These are phyloP conservation scores for Trypoxylus dichotomus DNA, from an alignment of 1,140 invertebrate species.

Conservation along the genomic window DNA sequence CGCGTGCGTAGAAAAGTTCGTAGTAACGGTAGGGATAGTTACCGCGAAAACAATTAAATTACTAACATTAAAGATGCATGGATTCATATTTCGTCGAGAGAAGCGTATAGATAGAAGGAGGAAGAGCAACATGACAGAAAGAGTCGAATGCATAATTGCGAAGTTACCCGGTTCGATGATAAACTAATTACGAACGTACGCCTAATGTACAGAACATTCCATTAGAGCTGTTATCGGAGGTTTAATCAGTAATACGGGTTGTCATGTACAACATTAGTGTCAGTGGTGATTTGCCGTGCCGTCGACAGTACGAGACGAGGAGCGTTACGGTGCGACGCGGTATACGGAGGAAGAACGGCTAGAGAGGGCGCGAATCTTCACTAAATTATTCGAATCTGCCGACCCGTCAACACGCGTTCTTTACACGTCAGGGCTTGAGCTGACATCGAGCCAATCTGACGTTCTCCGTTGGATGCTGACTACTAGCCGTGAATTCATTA, in stretches of 20 bases:
- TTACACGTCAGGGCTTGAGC: background rate
- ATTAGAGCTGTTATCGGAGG: constrained; percentile 37
- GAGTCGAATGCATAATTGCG: constrained; percentile 31
- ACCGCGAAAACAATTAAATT: background rate
- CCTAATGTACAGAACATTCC: constrained; percentile 33
- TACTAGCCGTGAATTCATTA: background rate
- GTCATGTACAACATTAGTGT: constrained; percentile 51
- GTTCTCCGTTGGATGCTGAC: background rate
- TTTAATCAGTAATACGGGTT: constrained; percentile 48
- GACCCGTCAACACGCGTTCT: background rate
- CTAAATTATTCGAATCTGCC: background rate
- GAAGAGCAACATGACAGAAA: too few species aligned
- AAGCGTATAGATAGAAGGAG: too few species aligned
- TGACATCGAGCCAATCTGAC: background rate
- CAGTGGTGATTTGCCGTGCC: constrained; percentile 39
- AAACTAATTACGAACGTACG: constrained; percentile 36
- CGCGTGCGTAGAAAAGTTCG: background rate
- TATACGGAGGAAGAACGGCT: background rate
- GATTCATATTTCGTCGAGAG: background rate
- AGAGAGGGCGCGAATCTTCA: background rate
- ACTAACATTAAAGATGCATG: background rate
- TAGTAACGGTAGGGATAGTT: background rate
- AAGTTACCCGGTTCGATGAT: constrained; percentile 34
- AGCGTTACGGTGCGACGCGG: background rate
- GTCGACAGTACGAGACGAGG: background rate